Base-by-base conservation (phyloP, 1,140 invertebrate species). In the Lerema accius region DNA sequence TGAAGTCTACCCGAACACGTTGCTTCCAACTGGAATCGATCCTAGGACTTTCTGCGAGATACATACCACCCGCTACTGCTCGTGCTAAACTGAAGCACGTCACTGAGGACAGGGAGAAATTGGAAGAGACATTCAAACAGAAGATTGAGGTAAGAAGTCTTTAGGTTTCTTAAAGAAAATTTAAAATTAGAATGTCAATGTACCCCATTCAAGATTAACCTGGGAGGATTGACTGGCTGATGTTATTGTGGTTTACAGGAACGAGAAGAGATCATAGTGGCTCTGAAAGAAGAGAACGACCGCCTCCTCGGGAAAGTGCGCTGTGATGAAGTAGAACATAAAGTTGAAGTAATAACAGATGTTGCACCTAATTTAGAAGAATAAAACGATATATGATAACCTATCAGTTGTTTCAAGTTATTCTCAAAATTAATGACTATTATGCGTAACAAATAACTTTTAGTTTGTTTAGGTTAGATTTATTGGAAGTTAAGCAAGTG, bases 21-120 rank as follows among this genome's bases (percentile, higher is more conserved):
- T 94, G 94, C 68, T 89, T 92, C 49, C 93, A 95, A 79, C 92
- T 96, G 90, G 94, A 96, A 76, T 93, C 93, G 3, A 89, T 95
- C 1, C 80, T 96, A 9, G 95, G 95, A 1, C 76, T 94, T 1
- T 92, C 90, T 9, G 82, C 83, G 28, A 92, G 91, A 9, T 91
- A 92, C 56, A 84, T 94, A 11, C 89, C 91, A 16, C 92, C 93
- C 0, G 86, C 80, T n/a, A 91, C 93, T 39, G 93, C 93, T 0
- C 91, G 92, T 19, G 91, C 88, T 9, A 92, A 93, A 67, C 80
- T 95, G 0, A 90, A 93, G 1, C 91, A 93, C 43, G 93, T 94
- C 10, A 92, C 93, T 10, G 92, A 92, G 11, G 93, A 93, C 32
- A 88, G 92, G 50, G 93, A 94, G 60, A 91, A 93, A 66, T 91